Percentiles rank a stretch among this genome's conserved stretches.
phyloP scores from a whole-genome alignment of 2,113 vertebrate genomes.

The Urocolius indicus region DNA sequence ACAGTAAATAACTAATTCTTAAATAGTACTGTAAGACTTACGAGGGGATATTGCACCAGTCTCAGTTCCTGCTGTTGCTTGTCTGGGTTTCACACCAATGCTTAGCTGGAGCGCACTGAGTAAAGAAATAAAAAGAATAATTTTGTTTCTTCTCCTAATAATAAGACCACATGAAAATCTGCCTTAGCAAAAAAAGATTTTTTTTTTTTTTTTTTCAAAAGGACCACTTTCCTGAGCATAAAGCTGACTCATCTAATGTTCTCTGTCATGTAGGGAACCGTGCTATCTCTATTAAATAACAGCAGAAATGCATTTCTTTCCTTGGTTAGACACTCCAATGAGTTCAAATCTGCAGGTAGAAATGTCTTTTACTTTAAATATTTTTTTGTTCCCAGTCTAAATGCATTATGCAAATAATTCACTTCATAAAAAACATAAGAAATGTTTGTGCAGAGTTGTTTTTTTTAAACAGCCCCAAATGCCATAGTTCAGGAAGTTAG shows the following conservation, averaged over 20 bases:
- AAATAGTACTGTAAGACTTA: not conserved
- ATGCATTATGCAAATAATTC: conserved; percentile 53
- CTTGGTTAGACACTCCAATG: not conserved
- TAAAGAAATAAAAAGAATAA: not conserved
- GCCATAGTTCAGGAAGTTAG: conserved; percentile 16
- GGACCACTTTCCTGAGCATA: not conserved
- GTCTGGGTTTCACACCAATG: not conserved
- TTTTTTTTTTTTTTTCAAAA: not conserved
- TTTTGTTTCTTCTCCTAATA: not conserved
- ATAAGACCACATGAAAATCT: not conserved
- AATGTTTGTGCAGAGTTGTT: conserved; percentile 32
- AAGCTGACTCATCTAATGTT: not conserved
- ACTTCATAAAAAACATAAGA: conserved; percentile 45
- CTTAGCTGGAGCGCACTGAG: not conserved
- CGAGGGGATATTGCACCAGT: not conserved
- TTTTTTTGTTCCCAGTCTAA: conserved; percentile 7
- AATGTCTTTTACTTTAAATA: conserved; percentile 2
- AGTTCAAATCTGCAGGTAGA: conserved; percentile 1
- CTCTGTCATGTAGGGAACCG: not conserved
- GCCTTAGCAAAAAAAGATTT: not conserved
- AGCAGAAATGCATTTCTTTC: not conserved
- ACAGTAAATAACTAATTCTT: not conserved
- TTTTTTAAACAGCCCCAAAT: conserved; percentile 9
- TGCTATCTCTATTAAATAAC: not conserved
- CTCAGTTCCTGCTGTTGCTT: not conserved